Conservation (phyloP, 2,113 vertebrate genomes). For the Gnathonemus longibarbis region DNA sequence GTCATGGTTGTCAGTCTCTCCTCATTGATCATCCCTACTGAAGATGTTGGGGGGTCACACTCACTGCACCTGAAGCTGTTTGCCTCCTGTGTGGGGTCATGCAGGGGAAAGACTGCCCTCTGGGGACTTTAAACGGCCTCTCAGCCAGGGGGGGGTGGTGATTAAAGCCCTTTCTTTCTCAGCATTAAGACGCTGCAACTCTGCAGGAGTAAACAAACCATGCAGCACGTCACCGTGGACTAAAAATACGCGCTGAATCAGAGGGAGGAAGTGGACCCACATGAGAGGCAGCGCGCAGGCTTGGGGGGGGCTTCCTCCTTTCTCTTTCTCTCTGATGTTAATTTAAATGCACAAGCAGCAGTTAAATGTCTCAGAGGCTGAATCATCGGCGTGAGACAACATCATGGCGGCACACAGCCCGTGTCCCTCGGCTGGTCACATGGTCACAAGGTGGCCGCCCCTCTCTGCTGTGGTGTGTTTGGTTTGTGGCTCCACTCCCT, state of each 20-base stretch:
- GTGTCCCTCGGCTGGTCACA: background rate
- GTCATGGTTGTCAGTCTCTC: background rate
- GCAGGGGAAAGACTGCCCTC: background rate
- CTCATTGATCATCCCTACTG: background rate
- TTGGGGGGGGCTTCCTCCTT: background rate
- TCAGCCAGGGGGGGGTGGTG: background rate
- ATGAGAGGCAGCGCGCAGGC: background rate
- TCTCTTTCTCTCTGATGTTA: background rate
- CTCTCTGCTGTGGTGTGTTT: background rate
- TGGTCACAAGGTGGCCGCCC: background rate
- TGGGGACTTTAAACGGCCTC: background rate
- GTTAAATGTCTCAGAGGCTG: background rate
- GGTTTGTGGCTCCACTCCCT: background rate
- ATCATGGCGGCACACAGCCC: background rate
- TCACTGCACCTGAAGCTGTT: background rate
- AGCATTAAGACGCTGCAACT: constrained; percentile 25
- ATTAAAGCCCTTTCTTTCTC: constrained; percentile 44
- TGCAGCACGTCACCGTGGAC: background rate
- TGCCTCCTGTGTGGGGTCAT: background rate
- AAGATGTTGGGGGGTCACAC: background rate
- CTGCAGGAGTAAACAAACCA: background rate
- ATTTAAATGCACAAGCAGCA: background rate
- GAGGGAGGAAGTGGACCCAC: background rate
- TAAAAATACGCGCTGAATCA: constrained; percentile 34
- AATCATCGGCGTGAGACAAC: background rate